Evolutionary conservation across 2,888 invertebrate species (phyloP).

Genomic region (Tortricodes alternella): DNA sequence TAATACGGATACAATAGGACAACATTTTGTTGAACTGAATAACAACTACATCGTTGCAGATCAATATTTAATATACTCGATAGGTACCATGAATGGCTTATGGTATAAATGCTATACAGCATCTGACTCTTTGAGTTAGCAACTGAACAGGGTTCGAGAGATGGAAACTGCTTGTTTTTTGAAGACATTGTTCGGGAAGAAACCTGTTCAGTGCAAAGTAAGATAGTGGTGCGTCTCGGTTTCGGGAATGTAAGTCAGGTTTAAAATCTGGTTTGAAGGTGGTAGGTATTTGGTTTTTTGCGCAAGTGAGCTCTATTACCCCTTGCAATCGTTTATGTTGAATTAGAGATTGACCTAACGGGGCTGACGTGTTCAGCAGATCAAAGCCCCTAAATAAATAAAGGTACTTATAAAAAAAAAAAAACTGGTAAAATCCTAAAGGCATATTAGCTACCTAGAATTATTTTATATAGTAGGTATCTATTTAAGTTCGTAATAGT

Average conservation of each 20-base stretch:
- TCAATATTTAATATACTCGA: background rate
- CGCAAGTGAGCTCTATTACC: too few relatives aligned
- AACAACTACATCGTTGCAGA: background rate
- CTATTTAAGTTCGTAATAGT: too few relatives aligned
- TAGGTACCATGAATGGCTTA: background rate
- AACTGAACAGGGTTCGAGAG: background rate
- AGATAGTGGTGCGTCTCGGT: constrained; percentile 5
- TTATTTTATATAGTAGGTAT: too few relatives aligned
- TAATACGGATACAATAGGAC: constrained; percentile 21
- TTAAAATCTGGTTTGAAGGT: background rate
- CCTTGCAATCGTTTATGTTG: too few relatives aligned
- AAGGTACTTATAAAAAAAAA: too few relatives aligned
- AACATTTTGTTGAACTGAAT: constrained; percentile 8
- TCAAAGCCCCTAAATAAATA: too few relatives aligned
- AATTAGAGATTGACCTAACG: too few relatives aligned
- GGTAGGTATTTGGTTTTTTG: too few relatives aligned
- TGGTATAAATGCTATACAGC: background rate
- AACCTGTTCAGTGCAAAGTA: constrained; percentile 18
- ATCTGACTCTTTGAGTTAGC: background rate
- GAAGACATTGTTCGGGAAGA: background rate
- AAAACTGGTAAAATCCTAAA: too few relatives aligned
- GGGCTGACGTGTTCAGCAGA: too few relatives aligned
- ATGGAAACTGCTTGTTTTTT: background rate
- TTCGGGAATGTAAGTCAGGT: background rate
- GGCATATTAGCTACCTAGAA: too few relatives aligned